A percentile compares a stretch with the other conserved stretches of the same genome.
These are phyloP conservation scores for Pantherophis alleghaniensis DNA, from an alignment of 2,797 vertebrate species.

Conservation along the genomic window DNA sequence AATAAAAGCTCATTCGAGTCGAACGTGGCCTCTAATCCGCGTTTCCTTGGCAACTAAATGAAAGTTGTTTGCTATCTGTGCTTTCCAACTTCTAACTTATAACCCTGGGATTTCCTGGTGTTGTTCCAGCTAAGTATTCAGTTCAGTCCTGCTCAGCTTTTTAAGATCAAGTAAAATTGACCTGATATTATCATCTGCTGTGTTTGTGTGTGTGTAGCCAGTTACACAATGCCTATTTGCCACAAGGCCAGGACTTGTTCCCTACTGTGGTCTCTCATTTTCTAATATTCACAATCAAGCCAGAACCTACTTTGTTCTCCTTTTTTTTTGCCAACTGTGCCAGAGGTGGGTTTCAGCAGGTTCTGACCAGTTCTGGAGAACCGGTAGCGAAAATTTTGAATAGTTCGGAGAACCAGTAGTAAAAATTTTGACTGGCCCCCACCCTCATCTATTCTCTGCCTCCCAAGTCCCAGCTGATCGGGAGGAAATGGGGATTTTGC, in stretches of 20 bases:
- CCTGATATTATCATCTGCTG: background rate
- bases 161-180: background rate
- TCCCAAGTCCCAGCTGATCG: too few species aligned
- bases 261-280: background rate
- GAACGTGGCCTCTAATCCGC: background rate
- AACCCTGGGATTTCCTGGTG: background rate
- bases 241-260: background rate
- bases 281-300: background rate
- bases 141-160: background rate
- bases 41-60: background rate
- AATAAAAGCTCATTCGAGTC: background rate
- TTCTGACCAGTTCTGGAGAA: too few species aligned
- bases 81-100: background rate
- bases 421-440: too few species aligned
- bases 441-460: too few species aligned
- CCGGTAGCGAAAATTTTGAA: too few species aligned
- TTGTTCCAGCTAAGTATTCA: background rate
- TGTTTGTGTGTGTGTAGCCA: background rate
- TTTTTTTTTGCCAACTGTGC: background rate
- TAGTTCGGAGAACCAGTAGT: too few species aligned
- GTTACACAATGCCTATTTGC: background rate
- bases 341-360: too few species aligned
- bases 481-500: too few species aligned
- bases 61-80: background rate
- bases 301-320: background rate